Evolutionary conservation across 2,888 invertebrate species (phyloP).

Genomic region (Parochlus steinenii): DNA sequence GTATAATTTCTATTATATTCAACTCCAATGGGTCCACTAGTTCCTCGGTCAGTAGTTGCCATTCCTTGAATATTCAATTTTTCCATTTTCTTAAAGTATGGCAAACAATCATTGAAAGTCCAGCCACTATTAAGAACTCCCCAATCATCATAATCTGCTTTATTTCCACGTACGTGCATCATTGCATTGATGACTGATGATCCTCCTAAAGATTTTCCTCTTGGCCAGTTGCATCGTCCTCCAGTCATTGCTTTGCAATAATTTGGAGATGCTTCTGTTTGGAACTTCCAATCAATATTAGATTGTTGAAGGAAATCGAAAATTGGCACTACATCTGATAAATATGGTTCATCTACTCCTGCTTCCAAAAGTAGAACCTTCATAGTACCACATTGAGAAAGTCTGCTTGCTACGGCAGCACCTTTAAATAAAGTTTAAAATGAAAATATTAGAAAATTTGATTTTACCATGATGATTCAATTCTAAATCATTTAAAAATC

Average conservation of each 20-base stretch:
- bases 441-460: conserved; percentile 26
- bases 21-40: conserved; percentile 34
- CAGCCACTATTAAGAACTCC: conserved; percentile 79
- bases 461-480: neutral
- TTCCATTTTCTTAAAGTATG: conserved; percentile 82
- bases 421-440: conserved; percentile 33
- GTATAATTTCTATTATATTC: conserved; percentile 76
- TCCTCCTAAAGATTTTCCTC: conserved; percentile 84
- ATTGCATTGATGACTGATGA: conserved; percentile 82
- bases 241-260: conserved; percentile 71
- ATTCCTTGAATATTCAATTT: conserved; percentile 77
- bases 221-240: conserved; percentile 75
- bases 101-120: conserved; percentile 61
- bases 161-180: conserved; percentile 80
- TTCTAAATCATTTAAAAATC: conserved; percentile 12
- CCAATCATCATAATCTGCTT: conserved; percentile 80
- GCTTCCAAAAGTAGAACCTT: conserved; percentile 69
- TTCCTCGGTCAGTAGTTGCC: conserved; percentile 40
- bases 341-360: conserved; percentile 79
- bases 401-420: conserved; percentile 62
- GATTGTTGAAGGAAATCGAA: conserved; percentile 76
- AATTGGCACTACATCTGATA: conserved; percentile 74
- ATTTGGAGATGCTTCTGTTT: conserved; percentile 72
- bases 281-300: conserved; percentile 83
- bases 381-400: conserved; percentile 65